Evolutionary conservation across 53 echinoderm and acorn worm species (phyloP).

Genomic region (Hippasteria phrygiana): DNA sequence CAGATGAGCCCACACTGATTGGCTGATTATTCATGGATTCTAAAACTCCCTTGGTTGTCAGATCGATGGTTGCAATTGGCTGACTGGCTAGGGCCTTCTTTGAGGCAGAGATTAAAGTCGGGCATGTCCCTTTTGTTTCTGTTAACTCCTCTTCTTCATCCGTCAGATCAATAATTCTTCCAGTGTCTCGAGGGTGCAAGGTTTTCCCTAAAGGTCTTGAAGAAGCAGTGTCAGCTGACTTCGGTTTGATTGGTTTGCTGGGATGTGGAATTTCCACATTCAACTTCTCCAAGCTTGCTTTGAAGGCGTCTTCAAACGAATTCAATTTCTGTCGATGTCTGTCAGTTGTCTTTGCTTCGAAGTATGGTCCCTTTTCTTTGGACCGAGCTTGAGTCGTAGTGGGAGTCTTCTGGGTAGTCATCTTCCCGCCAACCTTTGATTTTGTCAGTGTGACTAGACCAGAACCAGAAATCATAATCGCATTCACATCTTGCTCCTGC

Average conservation of each 20-base stretch:
- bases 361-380: background rate
- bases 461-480: background rate
- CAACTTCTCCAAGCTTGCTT: conserved; percentile 25
- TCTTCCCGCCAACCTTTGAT: background rate
- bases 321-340: background rate
- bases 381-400: background rate
- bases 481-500: background rate
- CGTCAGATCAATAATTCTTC: background rate
- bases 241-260: background rate
- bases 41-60: background rate
- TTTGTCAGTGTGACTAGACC: background rate
- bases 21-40: background rate
- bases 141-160: background rate
- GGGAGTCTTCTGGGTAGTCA: background rate
- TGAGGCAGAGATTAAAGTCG: background rate
- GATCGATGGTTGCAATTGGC: background rate
- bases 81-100: background rate
- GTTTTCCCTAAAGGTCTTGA: background rate
- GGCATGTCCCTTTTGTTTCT: background rate
- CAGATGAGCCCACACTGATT: background rate
- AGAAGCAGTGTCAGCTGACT: background rate
- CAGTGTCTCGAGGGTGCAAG: background rate
- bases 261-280: background rate
- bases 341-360: background rate
- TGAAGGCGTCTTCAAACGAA: conserved; percentile 50